phyloP scores from a whole-genome alignment of 2,113 vertebrate species.

The Ornithorhynchus anatinus region DNA sequence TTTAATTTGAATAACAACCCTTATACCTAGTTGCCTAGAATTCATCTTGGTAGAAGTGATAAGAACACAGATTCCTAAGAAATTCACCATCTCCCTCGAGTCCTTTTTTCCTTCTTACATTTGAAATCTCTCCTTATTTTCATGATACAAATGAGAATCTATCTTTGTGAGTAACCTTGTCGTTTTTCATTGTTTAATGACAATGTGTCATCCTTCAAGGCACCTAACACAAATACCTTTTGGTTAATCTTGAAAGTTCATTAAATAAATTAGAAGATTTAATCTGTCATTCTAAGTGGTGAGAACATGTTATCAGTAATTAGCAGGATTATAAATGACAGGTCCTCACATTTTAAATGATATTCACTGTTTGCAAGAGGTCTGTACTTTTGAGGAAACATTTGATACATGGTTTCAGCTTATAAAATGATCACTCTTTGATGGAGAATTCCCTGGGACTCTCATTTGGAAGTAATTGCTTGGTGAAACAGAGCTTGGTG shows the following conservation, averaged over 20 bases:
- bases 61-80: constrained; percentile 10
- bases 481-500: constrained; percentile 14
- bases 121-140: constrained; percentile 40
- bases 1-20: no score
- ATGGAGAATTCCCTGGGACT: constrained; percentile 37
- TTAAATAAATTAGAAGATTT: constrained; percentile 26
- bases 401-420: constrained; percentile 34
- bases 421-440: constrained; percentile 12
- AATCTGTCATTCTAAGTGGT: constrained; percentile 23
- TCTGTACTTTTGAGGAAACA: constrained; percentile 47
- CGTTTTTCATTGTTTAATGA: constrained; percentile 33
- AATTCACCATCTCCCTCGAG: background rate
- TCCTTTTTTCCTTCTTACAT: background rate
- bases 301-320: constrained; percentile 50
- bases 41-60: no score
- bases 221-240: constrained; percentile 56
- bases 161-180: constrained; percentile 35
- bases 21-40: no score
- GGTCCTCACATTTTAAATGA: constrained; percentile 47
- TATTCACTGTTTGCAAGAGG: constrained; percentile 35
- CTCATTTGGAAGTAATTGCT: constrained; percentile 61
- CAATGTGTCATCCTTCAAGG: constrained; percentile 22
- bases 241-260: constrained; percentile 57
- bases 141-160: constrained; percentile 40
- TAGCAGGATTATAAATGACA: constrained; percentile 37